A percentile compares a stretch with the other conserved stretches of the same genome.
Conservation (phyloP, 2,888 invertebrate species). For the Sericinus montela region DNA sequence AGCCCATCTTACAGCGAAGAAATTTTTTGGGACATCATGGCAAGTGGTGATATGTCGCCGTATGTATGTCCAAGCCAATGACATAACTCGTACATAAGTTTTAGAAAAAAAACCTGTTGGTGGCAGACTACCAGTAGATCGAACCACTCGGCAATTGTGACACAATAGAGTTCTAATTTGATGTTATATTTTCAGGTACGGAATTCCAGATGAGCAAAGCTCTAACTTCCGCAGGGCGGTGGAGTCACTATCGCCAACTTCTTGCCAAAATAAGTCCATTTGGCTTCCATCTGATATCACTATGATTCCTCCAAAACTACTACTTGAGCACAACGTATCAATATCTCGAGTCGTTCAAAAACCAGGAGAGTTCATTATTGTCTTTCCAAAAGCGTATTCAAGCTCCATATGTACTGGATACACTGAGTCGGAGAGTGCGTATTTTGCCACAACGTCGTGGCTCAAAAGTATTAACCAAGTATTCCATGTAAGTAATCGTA, state of each 20-base stretch:
- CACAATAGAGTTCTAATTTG: too few species aligned
- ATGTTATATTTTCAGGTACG: slow-evolving; percentile 75
- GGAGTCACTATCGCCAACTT: slow-evolving; percentile 87
- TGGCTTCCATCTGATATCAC: slow-evolving; percentile 96
- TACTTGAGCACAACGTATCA: slow-evolving; percentile 87
- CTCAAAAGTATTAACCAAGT: slow-evolving; percentile 84
- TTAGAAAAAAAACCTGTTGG: too few species aligned
- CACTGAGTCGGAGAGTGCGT: slow-evolving; percentile 94
- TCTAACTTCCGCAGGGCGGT: slow-evolving; percentile 87
- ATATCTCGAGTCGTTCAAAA: slow-evolving; percentile 89
- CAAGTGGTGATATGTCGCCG: too few species aligned
- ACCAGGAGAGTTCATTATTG: slow-evolving; percentile 93
- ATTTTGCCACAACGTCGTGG: slow-evolving; percentile 92
- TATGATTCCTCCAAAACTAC: slow-evolving; percentile 92
- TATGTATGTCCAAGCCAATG: too few species aligned
- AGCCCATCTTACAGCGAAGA: too few species aligned
- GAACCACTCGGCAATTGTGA: too few species aligned
- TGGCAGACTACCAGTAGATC: too few species aligned
- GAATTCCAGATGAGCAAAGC: slow-evolving; percentile 89
- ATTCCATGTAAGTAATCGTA: slow-evolving; percentile 78
- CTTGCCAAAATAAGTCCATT: slow-evolving; percentile 88
- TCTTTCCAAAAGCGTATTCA: slow-evolving; percentile 92
- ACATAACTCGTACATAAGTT: too few species aligned
- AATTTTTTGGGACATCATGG: too few species aligned
- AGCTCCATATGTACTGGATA: slow-evolving; percentile 94